phyloP scores from a whole-genome alignment of 2,888 invertebrate species.

The Polyploca ridens region DNA sequence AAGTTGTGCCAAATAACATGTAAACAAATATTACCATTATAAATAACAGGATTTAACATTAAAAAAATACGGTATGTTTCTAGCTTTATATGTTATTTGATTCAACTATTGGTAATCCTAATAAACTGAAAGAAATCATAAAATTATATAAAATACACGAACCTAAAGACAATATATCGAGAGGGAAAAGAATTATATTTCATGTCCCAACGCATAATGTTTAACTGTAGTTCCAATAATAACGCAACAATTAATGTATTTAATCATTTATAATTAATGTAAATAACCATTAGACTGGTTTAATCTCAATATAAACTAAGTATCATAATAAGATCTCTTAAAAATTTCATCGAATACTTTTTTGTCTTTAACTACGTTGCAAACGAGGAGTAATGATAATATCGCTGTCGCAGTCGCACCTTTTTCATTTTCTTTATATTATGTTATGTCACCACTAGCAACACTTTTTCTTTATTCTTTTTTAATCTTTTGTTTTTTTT shows the following conservation, averaged over 20 bases:
- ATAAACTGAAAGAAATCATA: background rate
- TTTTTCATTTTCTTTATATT: too few species aligned
- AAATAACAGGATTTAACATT: background rate
- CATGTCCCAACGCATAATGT: slow-evolving; percentile 47
- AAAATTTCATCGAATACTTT: background rate
- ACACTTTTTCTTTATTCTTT: too few species aligned
- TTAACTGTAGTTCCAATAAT: slow-evolving; percentile 43
- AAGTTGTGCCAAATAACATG: slow-evolving; percentile 48
- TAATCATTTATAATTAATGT: slow-evolving; percentile 42
- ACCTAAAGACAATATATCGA: slow-evolving; percentile 54
- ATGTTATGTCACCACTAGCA: too few species aligned
- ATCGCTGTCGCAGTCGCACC: too few species aligned
- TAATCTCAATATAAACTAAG: slow-evolving; percentile 24
- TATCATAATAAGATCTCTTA: slow-evolving; percentile 7
- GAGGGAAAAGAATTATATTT: slow-evolving; percentile 40
- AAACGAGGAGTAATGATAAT: background rate
- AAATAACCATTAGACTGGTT: slow-evolving; percentile 47
- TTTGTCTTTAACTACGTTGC: background rate
- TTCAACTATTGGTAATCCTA: background rate
- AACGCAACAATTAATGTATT: slow-evolving; percentile 60
- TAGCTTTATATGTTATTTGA: background rate
- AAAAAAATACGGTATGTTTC: background rate
- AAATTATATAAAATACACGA: slow-evolving; percentile 21
- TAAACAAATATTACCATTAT: slow-evolving; percentile 12
- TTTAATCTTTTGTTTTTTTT: too few species aligned